Evolutionary conservation across 2,888 invertebrate genomes (phyloP).

Genomic region (Drosophila pseudotakahashii): DNA sequence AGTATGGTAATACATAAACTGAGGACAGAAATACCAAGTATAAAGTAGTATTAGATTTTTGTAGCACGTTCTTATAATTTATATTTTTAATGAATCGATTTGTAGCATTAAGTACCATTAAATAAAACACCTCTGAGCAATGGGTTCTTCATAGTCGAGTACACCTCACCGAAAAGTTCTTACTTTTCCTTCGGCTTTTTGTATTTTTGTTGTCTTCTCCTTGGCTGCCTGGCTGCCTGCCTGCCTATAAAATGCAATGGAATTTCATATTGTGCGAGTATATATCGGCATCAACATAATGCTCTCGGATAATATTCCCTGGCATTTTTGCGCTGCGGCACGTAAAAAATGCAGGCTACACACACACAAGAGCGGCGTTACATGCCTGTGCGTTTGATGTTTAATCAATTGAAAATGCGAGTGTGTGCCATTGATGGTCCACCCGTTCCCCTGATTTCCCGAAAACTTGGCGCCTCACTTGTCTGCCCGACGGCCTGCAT

Average conservation of each 20-base stretch:
- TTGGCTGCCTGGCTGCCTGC: conserved; percentile 14
- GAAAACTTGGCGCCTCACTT: conserved; percentile 34
- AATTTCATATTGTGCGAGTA: conserved; percentile 66
- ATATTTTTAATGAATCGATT: too few species aligned
- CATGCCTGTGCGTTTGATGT: conserved; percentile 67
- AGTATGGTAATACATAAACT: too few species aligned
- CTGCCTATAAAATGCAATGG: conserved; percentile 75
- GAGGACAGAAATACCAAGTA: too few species aligned
- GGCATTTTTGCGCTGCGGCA: conserved; percentile 70
- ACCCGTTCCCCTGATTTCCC: neutral
- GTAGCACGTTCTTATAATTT: too few species aligned
- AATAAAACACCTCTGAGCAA: too few species aligned
- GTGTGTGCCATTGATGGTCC: conserved; percentile 43
- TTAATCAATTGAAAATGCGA: conserved; percentile 72
- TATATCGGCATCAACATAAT: conserved; percentile 60
- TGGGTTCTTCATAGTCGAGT: neutral
- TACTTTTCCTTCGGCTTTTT: conserved; percentile 12
- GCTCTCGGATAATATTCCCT: conserved; percentile 66
- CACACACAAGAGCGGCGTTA: conserved; percentile 17
- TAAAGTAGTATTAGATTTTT: too few species aligned
- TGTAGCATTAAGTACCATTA: too few species aligned
- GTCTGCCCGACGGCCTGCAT: conserved; percentile 36
- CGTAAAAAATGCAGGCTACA: conserved; percentile 68
- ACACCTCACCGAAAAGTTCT: too few species aligned
- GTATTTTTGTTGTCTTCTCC: conserved; percentile 17